These are phyloP conservation scores for Caenorhabditis afra DNA, from an alignment of 2,888 invertebrate genomes.

Conservation along the genomic window DNA sequence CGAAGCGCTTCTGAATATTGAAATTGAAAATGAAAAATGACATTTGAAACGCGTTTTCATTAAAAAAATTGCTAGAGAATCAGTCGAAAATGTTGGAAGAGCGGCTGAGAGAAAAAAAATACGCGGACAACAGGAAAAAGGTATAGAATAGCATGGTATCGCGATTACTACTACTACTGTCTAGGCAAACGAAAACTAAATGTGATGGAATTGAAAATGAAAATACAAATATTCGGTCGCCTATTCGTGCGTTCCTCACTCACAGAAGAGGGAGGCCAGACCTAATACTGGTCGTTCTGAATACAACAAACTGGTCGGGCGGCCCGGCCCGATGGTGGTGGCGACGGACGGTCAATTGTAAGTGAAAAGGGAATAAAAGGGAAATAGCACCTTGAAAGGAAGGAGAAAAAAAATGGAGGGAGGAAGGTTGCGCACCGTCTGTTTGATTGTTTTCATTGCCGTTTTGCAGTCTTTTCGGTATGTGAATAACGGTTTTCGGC, in stretches of 20 bases:
- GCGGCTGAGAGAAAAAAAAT: neutral
- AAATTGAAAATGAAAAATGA: constrained; percentile 11
- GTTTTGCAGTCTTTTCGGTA: neutral
- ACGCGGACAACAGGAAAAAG: constrained; percentile 30
- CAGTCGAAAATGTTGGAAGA: constrained; percentile 2
- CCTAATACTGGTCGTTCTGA: constrained; percentile 46
- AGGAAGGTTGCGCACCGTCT: constrained; percentile 1
- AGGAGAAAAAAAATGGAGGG: constrained; percentile 1
- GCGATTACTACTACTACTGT: constrained; percentile 1
- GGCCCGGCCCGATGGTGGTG: constrained; percentile 15
- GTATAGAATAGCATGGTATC: constrained; percentile 23
- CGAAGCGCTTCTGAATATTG: neutral
- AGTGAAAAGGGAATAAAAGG: constrained; percentile 8
- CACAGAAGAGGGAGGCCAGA: constrained; percentile 9
- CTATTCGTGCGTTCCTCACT: constrained; percentile 25
- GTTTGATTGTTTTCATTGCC: neutral
- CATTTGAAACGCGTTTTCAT: constrained; percentile 27
- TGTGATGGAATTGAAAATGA: constrained; percentile 15
- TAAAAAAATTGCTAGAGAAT: neutral
- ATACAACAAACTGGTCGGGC: constrained; percentile 49
- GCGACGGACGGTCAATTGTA: constrained; percentile 28
- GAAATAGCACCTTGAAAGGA: constrained; percentile 4
- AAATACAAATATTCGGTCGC: constrained; percentile 41
- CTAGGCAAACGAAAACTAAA: neutral
- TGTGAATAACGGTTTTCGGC: no score